Conservation (phyloP, 2,113 vertebrate genomes). For the Erythrolamprus reginae region DNA sequence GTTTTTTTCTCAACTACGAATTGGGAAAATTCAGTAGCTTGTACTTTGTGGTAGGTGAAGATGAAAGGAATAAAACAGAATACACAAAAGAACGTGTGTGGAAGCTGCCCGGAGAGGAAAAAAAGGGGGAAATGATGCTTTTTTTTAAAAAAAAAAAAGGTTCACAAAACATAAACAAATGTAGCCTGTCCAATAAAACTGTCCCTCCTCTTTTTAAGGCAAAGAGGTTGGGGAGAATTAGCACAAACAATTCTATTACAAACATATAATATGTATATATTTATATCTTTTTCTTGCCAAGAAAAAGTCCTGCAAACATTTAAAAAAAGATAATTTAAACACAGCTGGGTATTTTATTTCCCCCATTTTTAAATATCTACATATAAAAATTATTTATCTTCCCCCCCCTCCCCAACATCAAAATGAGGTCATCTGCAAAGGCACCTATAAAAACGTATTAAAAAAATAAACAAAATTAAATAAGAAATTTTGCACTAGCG, state of each 20-base stretch:
- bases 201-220: conserved; percentile 41
- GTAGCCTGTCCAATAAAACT: neutral
- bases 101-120: conserved; percentile 37
- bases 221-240: conserved; percentile 55
- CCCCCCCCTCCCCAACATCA: conserved; percentile 67
- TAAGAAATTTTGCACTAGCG: conserved; percentile 77
- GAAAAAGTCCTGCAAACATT: conserved; percentile 55
- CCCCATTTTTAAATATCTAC: conserved; percentile 72
- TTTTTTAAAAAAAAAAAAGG: neutral
- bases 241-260: conserved; percentile 70
- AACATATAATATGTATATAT: conserved; percentile 27
- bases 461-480: conserved; percentile 80
- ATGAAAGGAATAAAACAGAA: conserved; percentile 43
- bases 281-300: conserved; percentile 28
- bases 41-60: conserved; percentile 44
- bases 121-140: neutral
- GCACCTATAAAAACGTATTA: conserved; percentile 83
- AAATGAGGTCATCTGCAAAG: conserved; percentile 95
- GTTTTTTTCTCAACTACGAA: conserved; percentile 41
- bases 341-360: conserved; percentile 38
- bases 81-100: conserved; percentile 28
- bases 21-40: conserved; percentile 73
- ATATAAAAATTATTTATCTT: conserved; percentile 75
- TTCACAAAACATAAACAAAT: conserved; percentile 47
- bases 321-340: conserved; percentile 68